Base-by-base conservation (phyloP, 2,797 vertebrate genomes). In the Triplophysa bombifrons region DNA sequence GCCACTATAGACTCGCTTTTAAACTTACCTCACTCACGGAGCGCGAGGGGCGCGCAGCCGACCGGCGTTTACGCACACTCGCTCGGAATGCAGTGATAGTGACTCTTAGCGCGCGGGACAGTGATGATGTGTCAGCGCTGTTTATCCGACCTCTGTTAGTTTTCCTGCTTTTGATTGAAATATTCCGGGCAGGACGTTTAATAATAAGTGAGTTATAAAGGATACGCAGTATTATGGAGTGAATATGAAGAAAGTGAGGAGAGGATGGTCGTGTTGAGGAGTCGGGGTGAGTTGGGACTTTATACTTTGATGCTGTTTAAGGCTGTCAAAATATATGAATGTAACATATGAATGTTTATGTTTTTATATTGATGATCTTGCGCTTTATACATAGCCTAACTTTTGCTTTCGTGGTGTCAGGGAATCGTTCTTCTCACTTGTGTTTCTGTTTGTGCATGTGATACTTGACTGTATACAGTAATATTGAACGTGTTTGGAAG, bases 11-110 rank as follows among this genome's bases (percentile, higher is more conserved):
- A 51, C 63, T 74, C 72, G 38, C 13, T 13, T 56, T 60, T 38
- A 78, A 84, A 86, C 82, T 84, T 82, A 34, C 7, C 41, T n/a
- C 10, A 41, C 48, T 82, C 50, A 56, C 51, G 3, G n/a, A n/a
- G 48, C 13, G 60, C 27, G 76, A 69, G 61, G 70, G 11, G 70
- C 70, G 78, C 71, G 53, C 64, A 22, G 25, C 67, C 55, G 68
- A 64, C 67, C 27, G 30, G 60, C 69, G 50, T 56, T 20, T n/a
- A n/a, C 67, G 14, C 67, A 27, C 67, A 4, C 68, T 2, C 63
- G 10, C 17, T 12, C 71, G 48, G 22, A 20, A 60, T 76, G 63
- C 73, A 50, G 82, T 65, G 76, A 34, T 63, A 50, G 64, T 61
- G 72, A 65, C 60, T 58, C 55, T 46, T 38, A 66, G 79, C 58